These are phyloP conservation scores for Lycopodina hypogea DNA, from an alignment of 37 sponge, comb jelly and placozoan species.

Conservation along the genomic window DNA sequence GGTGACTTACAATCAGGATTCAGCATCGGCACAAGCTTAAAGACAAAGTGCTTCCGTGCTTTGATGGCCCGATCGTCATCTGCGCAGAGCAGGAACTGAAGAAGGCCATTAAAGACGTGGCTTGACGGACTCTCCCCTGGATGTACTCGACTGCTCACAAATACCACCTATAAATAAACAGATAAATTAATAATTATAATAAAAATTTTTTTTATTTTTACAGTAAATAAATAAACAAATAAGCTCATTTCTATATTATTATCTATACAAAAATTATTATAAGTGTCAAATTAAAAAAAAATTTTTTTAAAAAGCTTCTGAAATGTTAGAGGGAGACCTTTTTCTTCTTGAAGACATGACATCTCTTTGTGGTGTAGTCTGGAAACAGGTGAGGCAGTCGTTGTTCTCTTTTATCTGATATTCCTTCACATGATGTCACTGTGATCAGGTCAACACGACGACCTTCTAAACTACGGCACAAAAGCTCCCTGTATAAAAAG, in stretches of 20 bases:
- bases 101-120: constrained; percentile 97
- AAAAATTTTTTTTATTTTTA: too few species aligned
- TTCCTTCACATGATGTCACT: constrained; percentile 75
- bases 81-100: constrained; percentile 79
- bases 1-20: constrained; percentile 85
- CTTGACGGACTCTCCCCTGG: constrained; percentile 97
- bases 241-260: too few species aligned
- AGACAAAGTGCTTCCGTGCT: constrained; percentile 81
- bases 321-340: background rate
- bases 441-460: constrained; percentile 87
- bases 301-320: too few species aligned
- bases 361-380: constrained; percentile 18
- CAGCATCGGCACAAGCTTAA: constrained; percentile 93
- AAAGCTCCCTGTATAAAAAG: constrained; percentile 48
- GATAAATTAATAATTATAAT: background rate
- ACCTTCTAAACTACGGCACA: constrained; percentile 72
- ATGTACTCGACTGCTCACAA: constrained; percentile 88
- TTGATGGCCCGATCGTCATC: constrained; percentile 76
- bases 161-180: constrained; percentile 65
- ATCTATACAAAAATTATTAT: too few species aligned
- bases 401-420: constrained; percentile 67
- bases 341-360: background rate
- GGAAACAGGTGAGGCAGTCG: constrained; percentile 81
- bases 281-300: too few species aligned
- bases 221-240: too few species aligned